phyloP scores from a whole-genome alignment of 2,888 invertebrate genomes.

The Coelinius sp. region DNA sequence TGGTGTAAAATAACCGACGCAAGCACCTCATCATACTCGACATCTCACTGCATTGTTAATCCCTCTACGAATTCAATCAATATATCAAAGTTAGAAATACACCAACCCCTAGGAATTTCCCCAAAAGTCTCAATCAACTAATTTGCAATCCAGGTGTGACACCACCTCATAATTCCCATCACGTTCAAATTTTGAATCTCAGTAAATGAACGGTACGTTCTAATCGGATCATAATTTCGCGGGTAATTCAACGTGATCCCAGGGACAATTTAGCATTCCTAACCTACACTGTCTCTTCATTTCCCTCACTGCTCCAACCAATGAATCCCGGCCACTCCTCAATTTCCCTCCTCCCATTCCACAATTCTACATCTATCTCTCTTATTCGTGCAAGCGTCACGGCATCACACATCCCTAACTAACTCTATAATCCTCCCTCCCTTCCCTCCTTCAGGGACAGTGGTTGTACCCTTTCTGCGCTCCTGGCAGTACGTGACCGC shows the following conservation, averaged over 20 bases:
- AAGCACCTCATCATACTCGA: conserved; percentile 40
- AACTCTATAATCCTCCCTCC: conserved; percentile 54
- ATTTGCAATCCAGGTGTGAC: background rate
- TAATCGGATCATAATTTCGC: conserved; percentile 61
- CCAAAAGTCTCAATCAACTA: background rate
- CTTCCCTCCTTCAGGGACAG: conserved; percentile 34
- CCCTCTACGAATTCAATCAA: background rate
- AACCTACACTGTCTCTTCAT: conserved; percentile 29
- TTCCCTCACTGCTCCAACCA: conserved; percentile 1
- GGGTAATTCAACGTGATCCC: conserved; percentile 56
- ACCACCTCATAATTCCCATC: conserved; percentile 50
- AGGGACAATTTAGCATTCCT: conserved; percentile 59
- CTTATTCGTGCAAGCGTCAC: conserved; percentile 46
- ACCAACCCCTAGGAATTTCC: background rate
- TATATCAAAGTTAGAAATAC: background rate
- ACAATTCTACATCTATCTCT: conserved; percentile 41
- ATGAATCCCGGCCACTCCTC: conserved; percentile 14
- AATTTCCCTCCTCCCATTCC: conserved; percentile 20
- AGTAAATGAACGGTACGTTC: conserved; percentile 49
- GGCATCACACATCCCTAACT: conserved; percentile 58
- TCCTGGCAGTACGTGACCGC: conserved; percentile 49
- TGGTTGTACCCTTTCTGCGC: conserved; percentile 39
- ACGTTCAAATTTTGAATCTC: conserved; percentile 58
- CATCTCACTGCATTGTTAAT: conserved; percentile 6
- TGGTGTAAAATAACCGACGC: conserved; percentile 44